Conservation (phyloP, 2,888 invertebrate species). For the Ornithoptera priamus region DNA sequence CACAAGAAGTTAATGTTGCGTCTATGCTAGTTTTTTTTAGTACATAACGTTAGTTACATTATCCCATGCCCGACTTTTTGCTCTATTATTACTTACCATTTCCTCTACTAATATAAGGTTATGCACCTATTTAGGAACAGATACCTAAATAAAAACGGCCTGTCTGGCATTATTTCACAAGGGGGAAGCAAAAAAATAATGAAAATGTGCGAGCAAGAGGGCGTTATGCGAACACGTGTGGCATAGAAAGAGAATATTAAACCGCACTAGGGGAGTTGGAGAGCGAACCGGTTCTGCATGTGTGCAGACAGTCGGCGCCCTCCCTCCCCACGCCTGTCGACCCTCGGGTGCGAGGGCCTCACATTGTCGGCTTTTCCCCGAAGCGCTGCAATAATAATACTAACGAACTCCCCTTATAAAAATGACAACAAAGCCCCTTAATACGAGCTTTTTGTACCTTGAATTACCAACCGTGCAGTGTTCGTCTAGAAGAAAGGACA, state of each 20-base stretch:
- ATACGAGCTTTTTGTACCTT: conserved; percentile 34
- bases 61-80: conserved; percentile 46
- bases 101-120: conserved; percentile 44
- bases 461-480: conserved; percentile 16
- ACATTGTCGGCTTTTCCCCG: conserved; percentile 70
- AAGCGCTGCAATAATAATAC: conserved; percentile 73
- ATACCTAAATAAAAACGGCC: conserved; percentile 68
- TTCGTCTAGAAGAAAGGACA: conserved; percentile 7
- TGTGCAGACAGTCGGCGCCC: conserved; percentile 70
- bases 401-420: conserved; percentile 40
- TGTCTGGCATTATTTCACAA: conserved; percentile 73
- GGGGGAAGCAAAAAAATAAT: conserved; percentile 76
- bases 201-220: conserved; percentile 71
- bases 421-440: conserved; percentile 34
- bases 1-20: neutral
- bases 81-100: conserved; percentile 55
- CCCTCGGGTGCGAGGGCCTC: conserved; percentile 69
- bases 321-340: conserved; percentile 72
- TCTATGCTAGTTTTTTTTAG: conserved; percentile 8
- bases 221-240: conserved; percentile 67
- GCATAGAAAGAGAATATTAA: conserved; percentile 62
- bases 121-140: conserved; percentile 59
- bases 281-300: conserved; percentile 78
- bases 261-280: conserved; percentile 71
- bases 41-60: conserved; percentile 42